Evolutionary conservation across 2,113 vertebrate genomes (phyloP).

Genomic region (Polypterus senegalus): DNA sequence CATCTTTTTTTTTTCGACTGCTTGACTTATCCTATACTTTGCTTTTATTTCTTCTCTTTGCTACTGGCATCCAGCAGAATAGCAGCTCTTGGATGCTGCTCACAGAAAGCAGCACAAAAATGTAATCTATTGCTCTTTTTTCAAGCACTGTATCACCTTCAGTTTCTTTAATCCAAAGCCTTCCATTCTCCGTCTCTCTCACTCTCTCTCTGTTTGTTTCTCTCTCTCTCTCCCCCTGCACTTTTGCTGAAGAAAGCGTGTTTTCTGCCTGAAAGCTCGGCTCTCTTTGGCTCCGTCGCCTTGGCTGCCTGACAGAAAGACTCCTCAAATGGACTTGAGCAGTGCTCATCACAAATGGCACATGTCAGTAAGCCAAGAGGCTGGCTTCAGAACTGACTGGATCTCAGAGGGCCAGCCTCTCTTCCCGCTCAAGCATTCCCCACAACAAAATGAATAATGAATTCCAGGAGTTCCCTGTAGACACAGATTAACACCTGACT

Average conservation of each 20-base stretch:
- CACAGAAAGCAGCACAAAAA: too few species aligned
- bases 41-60: too few species aligned
- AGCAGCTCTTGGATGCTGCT: too few species aligned
- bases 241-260: conserved; percentile 17
- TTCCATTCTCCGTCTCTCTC: conserved; percentile 22
- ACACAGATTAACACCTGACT: conserved; percentile 62
- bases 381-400: conserved; percentile 39
- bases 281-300: conserved; percentile 25
- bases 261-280: conserved; percentile 25
- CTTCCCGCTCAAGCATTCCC: conserved; percentile 23
- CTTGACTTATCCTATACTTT: too few species aligned
- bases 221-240: conserved; percentile 6
- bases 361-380: conserved; percentile 64
- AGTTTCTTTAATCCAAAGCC: conserved; percentile 13
- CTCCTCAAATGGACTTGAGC: conserved; percentile 63
- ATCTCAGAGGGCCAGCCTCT: conserved; percentile 47
- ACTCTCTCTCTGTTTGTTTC: conserved; percentile 20
- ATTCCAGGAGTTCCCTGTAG: conserved; percentile 46
- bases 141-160: conserved; percentile 26
- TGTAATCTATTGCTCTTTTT: too few species aligned
- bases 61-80: too few species aligned
- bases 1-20: conserved; percentile 40
- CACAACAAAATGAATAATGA: conserved; percentile 45
- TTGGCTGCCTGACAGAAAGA: conserved; percentile 67
- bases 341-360: conserved; percentile 55